Base-by-base conservation (phyloP, 1,140 invertebrate species). In the Antheraea mylitta region DNA sequence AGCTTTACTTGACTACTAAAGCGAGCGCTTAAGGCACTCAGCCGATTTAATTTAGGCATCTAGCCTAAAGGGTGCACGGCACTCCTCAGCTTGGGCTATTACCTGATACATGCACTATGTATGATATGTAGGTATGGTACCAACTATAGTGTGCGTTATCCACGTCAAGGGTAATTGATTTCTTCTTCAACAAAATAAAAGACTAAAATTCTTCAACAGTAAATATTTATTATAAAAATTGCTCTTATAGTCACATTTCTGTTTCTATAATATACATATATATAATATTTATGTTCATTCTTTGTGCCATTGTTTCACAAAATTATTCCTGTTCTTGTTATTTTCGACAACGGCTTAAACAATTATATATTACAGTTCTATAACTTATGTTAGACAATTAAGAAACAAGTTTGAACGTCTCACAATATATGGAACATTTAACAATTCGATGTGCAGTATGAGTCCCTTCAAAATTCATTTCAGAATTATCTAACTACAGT, bases 191-290 rank as follows among this genome's bases (percentile, higher is more conserved):
- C 7, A 22, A 61, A n/a, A 19, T 18, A 37, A 76, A 89, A 87
- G 86, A 80, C 18, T 36, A 70, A 74, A 67, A 81, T 66, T 90
- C 89, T 82, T 91, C 89, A 91, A 91, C 89, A 91, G 89, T 91
- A 91, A 91, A 91, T 91, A 91, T 91, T 91, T 91, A 91, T 91
- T 91, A 91, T 91, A 91, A 91, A 91, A 91, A 91, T 91, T 91
- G 89, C 87, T 91, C 88, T 91, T 91, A 91, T 91, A 91, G 88
- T 80, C 87, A 91, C 89, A 89, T 91, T 91, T 90, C 89, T 90
- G 87, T 90, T 86, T 89, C 83, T 89, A 89, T 91, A 91, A 89
- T 89, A 90, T 91, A 90, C 89, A 91, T 91, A 91, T 90, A 90
- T 89, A 91, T 91, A 91, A 90, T 89, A 89, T 89, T 90, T 91